A percentile compares a stretch with the other conserved stretches of the same genome.
Evolutionary conservation across 2,888 invertebrate species (phyloP).

Genomic region (Sminthurinus aureus): DNA sequence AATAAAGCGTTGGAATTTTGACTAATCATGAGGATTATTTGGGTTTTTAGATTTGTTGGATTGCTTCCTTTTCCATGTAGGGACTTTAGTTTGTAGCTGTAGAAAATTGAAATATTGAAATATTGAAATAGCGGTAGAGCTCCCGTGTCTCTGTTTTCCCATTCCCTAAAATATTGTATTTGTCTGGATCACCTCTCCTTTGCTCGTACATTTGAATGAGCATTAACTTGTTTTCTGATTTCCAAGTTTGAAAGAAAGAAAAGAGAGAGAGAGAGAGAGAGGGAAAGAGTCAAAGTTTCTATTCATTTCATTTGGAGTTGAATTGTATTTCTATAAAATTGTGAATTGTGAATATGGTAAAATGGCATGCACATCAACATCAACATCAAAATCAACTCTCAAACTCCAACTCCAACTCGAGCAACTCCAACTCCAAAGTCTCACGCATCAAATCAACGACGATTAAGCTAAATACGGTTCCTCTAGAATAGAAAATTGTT

Average conservation of each 20-base stretch:
- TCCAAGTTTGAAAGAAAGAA: slow-evolving; percentile 1
- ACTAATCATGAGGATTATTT: background rate
- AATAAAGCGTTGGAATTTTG: background rate
- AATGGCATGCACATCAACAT: slow-evolving; percentile 23
- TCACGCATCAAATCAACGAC: slow-evolving; percentile 31
- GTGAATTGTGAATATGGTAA: slow-evolving; percentile 30
- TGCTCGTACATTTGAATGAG: background rate
- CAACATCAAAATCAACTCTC: background rate
- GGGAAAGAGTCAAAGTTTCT: slow-evolving; percentile 1
- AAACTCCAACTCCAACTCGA: too few species aligned
- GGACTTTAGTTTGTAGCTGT: background rate
- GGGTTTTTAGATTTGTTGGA: background rate
- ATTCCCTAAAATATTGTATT: too few species aligned
- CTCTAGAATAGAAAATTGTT: slow-evolving; percentile 12
- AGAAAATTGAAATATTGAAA: background rate
- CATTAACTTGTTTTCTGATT: slow-evolving; percentile 4
- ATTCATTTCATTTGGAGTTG: background rate
- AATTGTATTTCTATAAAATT: slow-evolving; percentile 2
- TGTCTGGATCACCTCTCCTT: background rate
- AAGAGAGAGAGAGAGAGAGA: slow-evolving; percentile 20
- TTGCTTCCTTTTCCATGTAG: background rate
- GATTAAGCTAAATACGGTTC: slow-evolving; percentile 27
- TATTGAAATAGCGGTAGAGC: background rate
- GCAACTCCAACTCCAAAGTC: slow-evolving; percentile 14
- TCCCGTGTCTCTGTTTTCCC: background rate